These are phyloP conservation scores for Sorex araneus DNA, from an alignment of 2,113 vertebrate species.

Conservation along the genomic window DNA sequence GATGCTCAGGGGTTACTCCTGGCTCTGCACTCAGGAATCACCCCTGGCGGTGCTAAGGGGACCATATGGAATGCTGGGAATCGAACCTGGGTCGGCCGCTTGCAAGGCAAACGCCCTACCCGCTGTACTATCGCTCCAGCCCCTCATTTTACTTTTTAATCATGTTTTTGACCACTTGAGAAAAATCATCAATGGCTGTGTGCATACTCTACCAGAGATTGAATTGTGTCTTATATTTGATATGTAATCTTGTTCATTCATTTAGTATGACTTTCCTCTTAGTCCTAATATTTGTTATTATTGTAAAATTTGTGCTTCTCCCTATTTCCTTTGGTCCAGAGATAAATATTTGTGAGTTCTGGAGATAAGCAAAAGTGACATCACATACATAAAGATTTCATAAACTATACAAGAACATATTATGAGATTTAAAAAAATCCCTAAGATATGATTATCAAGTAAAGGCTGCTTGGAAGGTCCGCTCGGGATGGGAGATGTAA, in stretches of 20 bases:
- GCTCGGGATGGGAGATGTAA: too few relatives aligned
- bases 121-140: too few relatives aligned
- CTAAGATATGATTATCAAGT: too few relatives aligned
- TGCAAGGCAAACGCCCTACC: too few relatives aligned
- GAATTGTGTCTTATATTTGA: background rate
- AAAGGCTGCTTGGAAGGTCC: too few relatives aligned
- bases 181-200: background rate
- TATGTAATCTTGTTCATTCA: background rate
- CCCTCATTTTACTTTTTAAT: background rate
- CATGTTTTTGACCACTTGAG: background rate
- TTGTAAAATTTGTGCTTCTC: background rate
- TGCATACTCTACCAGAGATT: fast-evolving
- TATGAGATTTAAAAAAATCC: background rate
- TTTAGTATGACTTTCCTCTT: slow-evolving; percentile 12
- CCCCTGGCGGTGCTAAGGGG: too few relatives aligned
- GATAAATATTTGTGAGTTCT: background rate
- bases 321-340: background rate
- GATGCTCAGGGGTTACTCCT: too few relatives aligned
- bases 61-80: too few relatives aligned
- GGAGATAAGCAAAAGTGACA: background rate
- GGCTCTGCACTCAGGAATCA: too few relatives aligned
- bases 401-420: background rate
- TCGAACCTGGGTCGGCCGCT: too few relatives aligned
- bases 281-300: background rate
- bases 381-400: background rate